Base-by-base conservation (phyloP, 2,888 invertebrate species). In the Apodemia zela region DNA sequence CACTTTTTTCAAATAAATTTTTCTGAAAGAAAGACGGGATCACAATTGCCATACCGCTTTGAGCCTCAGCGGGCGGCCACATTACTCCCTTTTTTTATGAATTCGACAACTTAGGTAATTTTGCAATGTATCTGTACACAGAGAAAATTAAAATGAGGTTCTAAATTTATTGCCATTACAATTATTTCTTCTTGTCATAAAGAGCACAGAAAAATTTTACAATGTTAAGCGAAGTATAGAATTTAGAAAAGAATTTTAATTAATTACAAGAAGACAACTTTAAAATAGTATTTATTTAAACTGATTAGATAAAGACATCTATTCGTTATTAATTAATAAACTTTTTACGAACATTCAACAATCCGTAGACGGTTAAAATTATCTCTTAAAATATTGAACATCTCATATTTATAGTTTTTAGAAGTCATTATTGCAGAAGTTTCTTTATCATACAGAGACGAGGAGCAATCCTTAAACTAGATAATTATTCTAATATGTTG, bases 341-440 rank as follows among this genome's bases (percentile, higher is more conserved):
- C 80, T 79, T 73, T 73, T 74, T 70, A 75, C 73, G 75, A 83
- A 81, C 76, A 79, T 74, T 76, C 78, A 82, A 77, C 76, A 75
- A 77, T 77, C 73, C 77, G 76, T 80, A 82, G 77, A 77, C 72
- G 74, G 73, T 76, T 72, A 76, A 77, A 77, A 79, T 76, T 71
- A 79, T 75, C 74, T 15, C 42, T 83, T 82, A 79, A 81, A 80
- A 82, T 82, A 84, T 82, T 80, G 73, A 69, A 69, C 75, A 74
- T 80, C 74, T 75, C 75, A 73, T 72, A 73, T 65, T 45, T 29
- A 58, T 47, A 45, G 33, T n/a, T 58, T 47, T 42, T 38, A 15
- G 29, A 42, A 45, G 57, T 45, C 29, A 2, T 67, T 67, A 70
- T 72, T 69, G 68, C 66, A 67, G 69, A 61, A 68, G 63, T 66